Evolutionary conservation across 2,888 invertebrate genomes (phyloP).

Genomic region (Copidosoma aretas): DNA sequence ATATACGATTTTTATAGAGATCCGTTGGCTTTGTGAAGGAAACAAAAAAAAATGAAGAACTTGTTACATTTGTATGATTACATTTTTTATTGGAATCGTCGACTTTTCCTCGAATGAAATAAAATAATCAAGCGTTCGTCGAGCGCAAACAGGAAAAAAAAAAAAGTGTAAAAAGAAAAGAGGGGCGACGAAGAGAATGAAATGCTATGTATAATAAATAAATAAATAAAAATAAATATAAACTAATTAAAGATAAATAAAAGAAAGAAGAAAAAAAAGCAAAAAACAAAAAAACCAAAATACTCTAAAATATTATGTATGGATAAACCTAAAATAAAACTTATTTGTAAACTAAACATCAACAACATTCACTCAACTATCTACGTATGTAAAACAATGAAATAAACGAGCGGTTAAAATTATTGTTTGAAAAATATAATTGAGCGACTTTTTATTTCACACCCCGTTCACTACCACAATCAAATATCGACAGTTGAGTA

Average conservation of each 20-base stretch:
- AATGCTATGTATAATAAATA: constrained; percentile 21
- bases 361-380: constrained; percentile 57
- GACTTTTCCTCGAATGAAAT: not conserved
- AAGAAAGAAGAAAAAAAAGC: not conserved
- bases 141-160: too few species aligned
- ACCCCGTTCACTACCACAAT: too few species aligned
- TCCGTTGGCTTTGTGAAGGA: too few species aligned
- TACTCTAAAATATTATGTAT: constrained; percentile 56
- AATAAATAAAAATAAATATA: constrained; percentile 31
- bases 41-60: too few species aligned
- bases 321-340: constrained; percentile 56
- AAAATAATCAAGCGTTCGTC: too few species aligned
- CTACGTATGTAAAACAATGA: constrained; percentile 61
- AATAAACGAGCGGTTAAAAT: constrained; percentile 62
- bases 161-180: too few species aligned
- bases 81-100: not conserved
- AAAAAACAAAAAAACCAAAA: constrained; percentile 49
- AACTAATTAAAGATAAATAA: not conserved
- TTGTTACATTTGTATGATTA: not conserved
- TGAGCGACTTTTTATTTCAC: not conserved
- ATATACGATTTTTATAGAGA: too few species aligned
- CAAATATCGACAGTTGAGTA: too few species aligned
- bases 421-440: constrained; percentile 62
- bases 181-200: constrained; percentile 13
- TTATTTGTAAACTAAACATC: constrained; percentile 61